These are phyloP conservation scores for Aphodius sticticus DNA, from an alignment of 2,888 invertebrate species.

Conservation along the genomic window DNA sequence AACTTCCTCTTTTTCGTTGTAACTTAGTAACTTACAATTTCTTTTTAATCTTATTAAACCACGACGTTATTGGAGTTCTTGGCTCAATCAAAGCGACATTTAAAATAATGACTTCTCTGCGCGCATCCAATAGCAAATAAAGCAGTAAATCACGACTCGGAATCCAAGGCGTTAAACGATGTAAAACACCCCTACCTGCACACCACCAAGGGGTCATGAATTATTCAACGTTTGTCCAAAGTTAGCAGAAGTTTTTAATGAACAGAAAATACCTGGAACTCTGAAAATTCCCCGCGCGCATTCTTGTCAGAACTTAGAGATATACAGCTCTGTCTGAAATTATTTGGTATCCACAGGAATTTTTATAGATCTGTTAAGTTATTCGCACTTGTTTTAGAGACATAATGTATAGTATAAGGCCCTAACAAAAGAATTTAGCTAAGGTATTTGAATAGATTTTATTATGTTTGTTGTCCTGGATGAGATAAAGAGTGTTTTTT, in stretches of 20 bases:
- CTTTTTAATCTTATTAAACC: neutral
- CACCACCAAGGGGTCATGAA: neutral
- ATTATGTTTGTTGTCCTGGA: no score
- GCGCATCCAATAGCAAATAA: neutral
- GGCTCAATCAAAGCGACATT: neutral
- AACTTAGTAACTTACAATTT: neutral
- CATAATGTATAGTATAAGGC: no score
- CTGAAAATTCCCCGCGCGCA: neutral
- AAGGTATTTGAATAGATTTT: no score
- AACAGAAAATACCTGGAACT: neutral
- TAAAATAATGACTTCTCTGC: neutral
- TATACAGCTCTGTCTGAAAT: neutral
- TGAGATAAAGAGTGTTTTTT: no score
- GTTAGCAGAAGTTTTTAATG: neutral
- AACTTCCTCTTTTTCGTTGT: no score
- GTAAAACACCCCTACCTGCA: neutral
- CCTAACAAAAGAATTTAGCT: no score
- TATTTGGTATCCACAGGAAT: neutral
- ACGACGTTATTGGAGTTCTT: neutral
- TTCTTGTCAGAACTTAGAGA: neutral
- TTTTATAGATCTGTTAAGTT: neutral
- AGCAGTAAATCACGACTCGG: neutral
- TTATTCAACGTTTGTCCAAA: constrained; percentile 4
- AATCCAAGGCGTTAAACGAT: neutral
- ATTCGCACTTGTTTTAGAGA: no score